These are phyloP conservation scores for Nomia melanderi DNA, from an alignment of 1,140 invertebrate genomes.

Conservation along the genomic window DNA sequence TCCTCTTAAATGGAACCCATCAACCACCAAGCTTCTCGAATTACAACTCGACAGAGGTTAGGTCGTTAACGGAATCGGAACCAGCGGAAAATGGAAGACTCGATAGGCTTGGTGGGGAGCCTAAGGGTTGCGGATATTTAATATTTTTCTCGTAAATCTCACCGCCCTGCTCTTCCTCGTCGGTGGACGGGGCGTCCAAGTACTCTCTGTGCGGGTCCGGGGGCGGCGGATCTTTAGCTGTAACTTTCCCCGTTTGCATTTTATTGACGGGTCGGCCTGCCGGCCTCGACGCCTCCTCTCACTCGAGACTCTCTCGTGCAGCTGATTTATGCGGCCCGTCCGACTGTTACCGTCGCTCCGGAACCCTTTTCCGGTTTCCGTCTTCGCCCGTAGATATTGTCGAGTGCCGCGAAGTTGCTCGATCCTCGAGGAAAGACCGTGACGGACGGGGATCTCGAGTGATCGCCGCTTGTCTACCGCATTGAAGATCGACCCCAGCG, in stretches of 20 bases:
- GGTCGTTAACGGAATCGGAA: too few species aligned
- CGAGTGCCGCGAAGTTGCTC: constrained; percentile 49
- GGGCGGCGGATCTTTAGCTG: constrained; percentile 68
- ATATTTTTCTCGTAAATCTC: constrained; percentile 74
- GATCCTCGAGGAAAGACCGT: constrained; percentile 1
- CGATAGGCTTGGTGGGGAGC: neutral
- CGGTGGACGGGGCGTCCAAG: constrained; percentile 75
- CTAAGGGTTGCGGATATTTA: constrained; percentile 55
- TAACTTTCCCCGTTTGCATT: constrained; percentile 72
- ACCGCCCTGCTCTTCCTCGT: constrained; percentile 70
- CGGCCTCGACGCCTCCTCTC: constrained; percentile 50
- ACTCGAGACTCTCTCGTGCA: constrained; percentile 47
- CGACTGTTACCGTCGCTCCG: constrained; percentile 50
- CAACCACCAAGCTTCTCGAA: too few species aligned
- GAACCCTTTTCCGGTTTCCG: constrained; percentile 35
- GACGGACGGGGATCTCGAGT: constrained; percentile 51
- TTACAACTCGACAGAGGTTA: too few species aligned
- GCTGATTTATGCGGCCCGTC: constrained; percentile 62
- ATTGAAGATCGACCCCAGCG: neutral
- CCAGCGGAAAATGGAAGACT: constrained; percentile 12
- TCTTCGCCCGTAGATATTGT: constrained; percentile 50
- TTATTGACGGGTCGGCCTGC: constrained; percentile 66
- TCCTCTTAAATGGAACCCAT: too few species aligned
- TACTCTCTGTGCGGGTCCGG: constrained; percentile 72
- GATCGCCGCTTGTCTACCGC: constrained; percentile 54